Conservation (phyloP, 2,113 vertebrate species). For the chimpanzee (Pan troglodytes) region NHGRI_mPanTro3-v2.1_pri NC_072417.2:84247501-84248000, state of each 20-base stretch:
- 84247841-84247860: background rate
- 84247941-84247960: background rate
- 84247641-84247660: background rate
- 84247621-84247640: background rate
- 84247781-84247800: background rate
- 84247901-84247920: background rate
- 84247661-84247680: background rate
- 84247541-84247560: background rate
- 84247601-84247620: background rate
- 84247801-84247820: background rate
- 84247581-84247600: accelerated
- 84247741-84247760: background rate
- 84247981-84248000: background rate
- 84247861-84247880: background rate
- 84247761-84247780: background rate
- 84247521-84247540: background rate
- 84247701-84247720: background rate
- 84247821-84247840: background rate
- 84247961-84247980: background rate
- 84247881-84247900: background rate
- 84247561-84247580: background rate
- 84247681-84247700: background rate
- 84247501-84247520: background rate
- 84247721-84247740: background rate
- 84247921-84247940: background rate